phyloP scores from a whole-genome alignment of 2,113 vertebrate genomes.

The Callithrix jacchus region DNA sequence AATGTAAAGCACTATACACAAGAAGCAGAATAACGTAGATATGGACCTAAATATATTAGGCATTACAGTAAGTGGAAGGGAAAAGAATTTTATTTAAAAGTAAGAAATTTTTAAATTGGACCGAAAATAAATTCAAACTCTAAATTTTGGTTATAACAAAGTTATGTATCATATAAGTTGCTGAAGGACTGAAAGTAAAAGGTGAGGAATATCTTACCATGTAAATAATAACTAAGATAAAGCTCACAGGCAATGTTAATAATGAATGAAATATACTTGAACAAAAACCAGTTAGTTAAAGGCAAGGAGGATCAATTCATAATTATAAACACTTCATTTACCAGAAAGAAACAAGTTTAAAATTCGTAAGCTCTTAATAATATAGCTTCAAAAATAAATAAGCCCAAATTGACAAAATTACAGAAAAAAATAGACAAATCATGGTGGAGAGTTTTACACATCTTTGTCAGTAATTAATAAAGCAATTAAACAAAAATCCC shows the following conservation, averaged over 20 bases:
- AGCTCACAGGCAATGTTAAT: not conserved
- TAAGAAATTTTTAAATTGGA: not conserved
- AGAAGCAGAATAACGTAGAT: not conserved
- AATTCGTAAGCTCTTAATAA: not conserved
- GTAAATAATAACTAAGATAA: slow-evolving; percentile 3
- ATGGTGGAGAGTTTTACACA: not conserved
- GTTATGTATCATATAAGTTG: not conserved
- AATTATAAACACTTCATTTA: not conserved
- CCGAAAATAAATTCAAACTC: not conserved
- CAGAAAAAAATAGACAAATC: not conserved
- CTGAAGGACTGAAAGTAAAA: not conserved
- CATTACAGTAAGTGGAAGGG: not conserved
- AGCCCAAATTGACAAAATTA: not conserved
- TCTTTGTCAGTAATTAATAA: not conserved
- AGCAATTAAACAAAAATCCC: not conserved
- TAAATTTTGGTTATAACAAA: not conserved
- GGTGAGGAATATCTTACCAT: not conserved
- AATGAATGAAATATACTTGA: not conserved
- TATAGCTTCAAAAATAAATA: not conserved
- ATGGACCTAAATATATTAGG: not conserved
- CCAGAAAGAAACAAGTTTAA: not conserved
- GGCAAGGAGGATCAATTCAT: not conserved
- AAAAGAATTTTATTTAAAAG: not conserved
- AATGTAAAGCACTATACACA: not conserved
- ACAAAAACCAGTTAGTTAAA: not conserved